Evolutionary conservation across 2,797 vertebrate genomes (phyloP), one percentile per base, ranked within the genome.

Genomic region (Aselliscus stoliczkanus): DNA sequence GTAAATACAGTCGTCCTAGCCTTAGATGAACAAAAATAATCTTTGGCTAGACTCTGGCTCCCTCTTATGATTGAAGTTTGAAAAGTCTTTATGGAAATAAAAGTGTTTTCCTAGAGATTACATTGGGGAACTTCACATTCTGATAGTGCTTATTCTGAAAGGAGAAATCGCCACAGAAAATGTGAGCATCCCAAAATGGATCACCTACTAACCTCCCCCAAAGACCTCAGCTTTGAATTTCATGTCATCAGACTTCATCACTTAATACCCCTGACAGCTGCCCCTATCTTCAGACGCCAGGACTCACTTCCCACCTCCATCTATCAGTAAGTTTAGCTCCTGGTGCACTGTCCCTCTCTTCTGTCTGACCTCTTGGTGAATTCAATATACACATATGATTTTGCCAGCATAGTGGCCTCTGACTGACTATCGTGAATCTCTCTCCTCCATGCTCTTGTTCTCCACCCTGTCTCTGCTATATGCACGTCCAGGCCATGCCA

Each of bases 41-140:
- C 39, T 73, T 69, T 60, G 56, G 54, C 52, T 72, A 58, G 83
- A 42, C 52, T 72, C 37, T 72, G 52, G 67, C 42, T 9, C 81
- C 96, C 88, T 94, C 93, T 94, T 39, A 39, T 85, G 96, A 75
- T 50, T 4, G 69, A 89, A 95, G 27, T 5, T 65, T 37, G 50
- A 86, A 92, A 91, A 54, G 13, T 75, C 70, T 72, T 77, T 81
- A 54, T 0, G 31, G 54, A 90, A 85, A 83, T 14, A 42, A 37
- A 31, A 29, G 12, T 4, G 4, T 7, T 77, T 60, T 23, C 29
- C 60, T 67, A 31, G 65, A 77, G 50, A 34, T 75, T 65, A 64
- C 12, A 15, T 13, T 29, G n/a, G 44, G 20, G 7, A 54, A 81
- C 73, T 64, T 85, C 88, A 90, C 31, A 27, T 84, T 56, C 76